Percentiles rank a stretch among this genome's conserved stretches.
phyloP scores from a whole-genome alignment of 2,888 invertebrate genomes.

The Adelognathus sp. region DNA sequence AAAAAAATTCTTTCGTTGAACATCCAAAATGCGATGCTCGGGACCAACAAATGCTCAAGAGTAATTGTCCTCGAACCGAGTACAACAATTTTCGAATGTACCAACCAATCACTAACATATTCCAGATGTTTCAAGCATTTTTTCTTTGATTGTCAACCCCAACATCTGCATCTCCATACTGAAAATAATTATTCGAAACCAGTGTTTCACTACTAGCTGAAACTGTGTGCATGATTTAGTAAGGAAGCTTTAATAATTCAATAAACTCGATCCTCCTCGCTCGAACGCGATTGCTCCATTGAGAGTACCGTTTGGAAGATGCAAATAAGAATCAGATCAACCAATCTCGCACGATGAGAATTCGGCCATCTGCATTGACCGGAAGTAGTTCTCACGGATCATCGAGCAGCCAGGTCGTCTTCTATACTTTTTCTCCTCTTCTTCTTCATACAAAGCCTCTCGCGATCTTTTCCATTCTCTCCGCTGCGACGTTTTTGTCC shows the following conservation, averaged over 20 bases:
- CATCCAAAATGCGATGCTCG: too few species aligned
- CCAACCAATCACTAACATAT: too few species aligned
- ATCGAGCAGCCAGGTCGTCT: conserved; percentile 69
- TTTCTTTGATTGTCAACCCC: neutral
- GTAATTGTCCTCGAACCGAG: too few species aligned
- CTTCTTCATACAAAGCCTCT: conserved; percentile 2
- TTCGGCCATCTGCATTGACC: conserved; percentile 56
- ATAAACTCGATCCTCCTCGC: conserved; percentile 1
- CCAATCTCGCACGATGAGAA: conserved; percentile 53
- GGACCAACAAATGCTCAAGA: too few species aligned
- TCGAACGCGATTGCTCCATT: neutral
- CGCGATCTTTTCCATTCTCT: conserved; percentile 39
- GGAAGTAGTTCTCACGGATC: conserved; percentile 70
- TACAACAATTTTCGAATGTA: too few species aligned
- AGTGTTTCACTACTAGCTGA: neutral
- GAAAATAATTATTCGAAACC: neutral
- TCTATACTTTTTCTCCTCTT: neutral
- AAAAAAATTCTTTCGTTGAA: too few species aligned
- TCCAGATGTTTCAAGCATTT: too few species aligned
- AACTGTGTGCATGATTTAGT: neutral
- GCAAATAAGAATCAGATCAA: conserved; percentile 46
- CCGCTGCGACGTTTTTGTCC: conserved; percentile 57
- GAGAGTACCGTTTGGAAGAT: conserved; percentile 47
- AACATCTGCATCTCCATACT: neutral
- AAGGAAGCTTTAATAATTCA: conserved; percentile 13